Base-by-base conservation (phyloP, 2,797 vertebrate genomes). In the Rhincodon typus region DNA sequence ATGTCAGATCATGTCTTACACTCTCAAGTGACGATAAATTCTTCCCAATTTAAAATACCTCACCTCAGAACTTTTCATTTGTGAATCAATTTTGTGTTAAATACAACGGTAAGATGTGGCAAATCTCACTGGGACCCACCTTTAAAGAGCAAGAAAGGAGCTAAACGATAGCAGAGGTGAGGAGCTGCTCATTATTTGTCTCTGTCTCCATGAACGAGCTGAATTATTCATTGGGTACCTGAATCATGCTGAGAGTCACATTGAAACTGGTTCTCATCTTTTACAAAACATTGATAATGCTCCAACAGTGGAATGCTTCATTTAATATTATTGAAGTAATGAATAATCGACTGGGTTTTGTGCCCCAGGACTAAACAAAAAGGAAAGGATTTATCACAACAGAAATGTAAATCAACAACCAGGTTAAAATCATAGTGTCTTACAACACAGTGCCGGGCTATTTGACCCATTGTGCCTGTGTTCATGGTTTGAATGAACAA, bases 181-280 rank as follows among this genome's bases (percentile, higher is more conserved):
- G 30, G 53, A 38, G 34, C 74, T 84, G 38, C 79, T 84, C n/a
- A 84, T 84, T 84, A 79, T 90, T 62, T 62, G 6, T 67, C 88
- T 91, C 62, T 17, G 57, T 25, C 90, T 42, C 57, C 21, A 53
- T 15, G 87, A 90, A 62, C 12, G 30, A 91, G 8, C 21, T 93
- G 19, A 66, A 93, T 93, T 93, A 93, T 93, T 67, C 90, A 93
- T 93, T 1, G 34, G 62, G 19, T 67, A 7, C 34, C 34, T 67
- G 62, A 5, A n/a, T 93, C 90, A 93, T 3, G n/a, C 90, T 93
- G 90, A 93, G 90, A 93, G 90, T 93, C 90, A 93, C 90, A 93
- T 93, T 93, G 90, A 93, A 93, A 93, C 90, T 12, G 90, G 38
- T 67, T 93, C 90, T 38, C 57, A 93, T 93, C 90, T 93, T 93